Evolutionary conservation across 2,797 vertebrate genomes (phyloP).

Genomic region (Poeciliopsis gracilis): DNA sequence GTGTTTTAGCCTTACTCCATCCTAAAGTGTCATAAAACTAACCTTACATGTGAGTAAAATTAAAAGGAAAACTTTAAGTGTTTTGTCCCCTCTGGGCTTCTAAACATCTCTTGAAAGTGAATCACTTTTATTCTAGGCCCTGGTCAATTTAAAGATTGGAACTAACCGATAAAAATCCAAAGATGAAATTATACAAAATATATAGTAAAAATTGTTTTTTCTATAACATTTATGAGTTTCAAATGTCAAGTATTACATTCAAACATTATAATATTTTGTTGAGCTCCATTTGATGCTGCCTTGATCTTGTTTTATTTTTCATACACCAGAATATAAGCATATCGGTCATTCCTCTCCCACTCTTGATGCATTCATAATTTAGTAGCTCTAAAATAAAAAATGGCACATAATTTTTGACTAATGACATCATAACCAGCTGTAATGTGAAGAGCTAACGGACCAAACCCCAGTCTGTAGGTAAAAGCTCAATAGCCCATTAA

Average conservation of each 20-base stretch:
- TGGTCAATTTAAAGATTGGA: background rate
- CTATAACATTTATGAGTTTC: background rate
- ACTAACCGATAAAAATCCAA: background rate
- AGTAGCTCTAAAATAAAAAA: conserved; percentile 67
- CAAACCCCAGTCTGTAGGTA: conserved; percentile 58
- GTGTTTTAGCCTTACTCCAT: background rate
- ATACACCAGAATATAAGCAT: conserved; percentile 32
- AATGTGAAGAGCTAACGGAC: conserved; percentile 59
- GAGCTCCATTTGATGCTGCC: conserved; percentile 22
- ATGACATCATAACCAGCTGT: conserved; percentile 67
- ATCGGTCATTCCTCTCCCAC: conserved; percentile 47
- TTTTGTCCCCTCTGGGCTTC: background rate
- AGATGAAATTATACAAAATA: background rate
- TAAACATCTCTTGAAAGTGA: background rate
- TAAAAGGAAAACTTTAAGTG: background rate
- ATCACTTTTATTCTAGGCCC: background rate
- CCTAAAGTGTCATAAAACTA: background rate
- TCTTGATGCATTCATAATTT: conserved; percentile 69
- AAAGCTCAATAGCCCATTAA: conserved; percentile 70
- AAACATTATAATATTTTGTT: conserved; percentile 14
- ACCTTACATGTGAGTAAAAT: background rate
- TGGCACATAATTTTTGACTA: conserved; percentile 71
- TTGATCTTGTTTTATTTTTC: conserved; percentile 26
- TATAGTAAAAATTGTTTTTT: background rate
- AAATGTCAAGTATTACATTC: background rate